Base-by-base conservation (phyloP, 2,888 invertebrate genomes). In the Ommatoiulus sabulosus region DNA sequence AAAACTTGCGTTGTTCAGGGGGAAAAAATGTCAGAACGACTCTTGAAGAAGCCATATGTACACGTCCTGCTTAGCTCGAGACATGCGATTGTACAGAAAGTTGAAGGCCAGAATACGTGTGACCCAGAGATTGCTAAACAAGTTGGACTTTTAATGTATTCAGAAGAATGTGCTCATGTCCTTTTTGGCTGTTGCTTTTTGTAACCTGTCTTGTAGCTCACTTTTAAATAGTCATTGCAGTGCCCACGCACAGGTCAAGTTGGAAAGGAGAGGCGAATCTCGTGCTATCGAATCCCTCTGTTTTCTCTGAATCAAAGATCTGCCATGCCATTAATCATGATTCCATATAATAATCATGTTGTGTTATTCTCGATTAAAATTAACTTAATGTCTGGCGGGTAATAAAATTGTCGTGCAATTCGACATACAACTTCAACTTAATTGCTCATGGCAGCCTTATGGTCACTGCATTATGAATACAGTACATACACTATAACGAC, bases 171-270 rank as follows among this genome's bases (percentile, higher is more conserved):
- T 52, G 52, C 52, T 52, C 52, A 52, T 52, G 80, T 80, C 80
- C 35, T 80, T 24, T 35, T 35, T 80, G 80, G 80, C 5, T 80
- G 80, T 35, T 35, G 43, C 80, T 80, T 80, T 72, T 72, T 24
- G 24, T 72, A 24, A 72, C 24, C 72, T 72, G 72, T 24, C 80
- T 80, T 80, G 12, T 80, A 80, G 15, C 72, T 35, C 1, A 80
- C 80, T 80, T 72, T 43, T 52, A 52, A 17, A 52, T 52, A 12
- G 35, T 80, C 80, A 72, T 72, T 24, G 10, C 24, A 24, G 2
- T 72, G 72, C 24, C 72, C 72, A 80, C 35, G 80, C 80, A 80
- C 12, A 35, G 80, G 80, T 80, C 80, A 80, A 80, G 80, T 43
- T 80, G 80, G n/a, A 24, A 15, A 12, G 2, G 80, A 15, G 35